phyloP scores from a whole-genome alignment of 2,113 vertebrate genomes.

The Willisornis vidua region DNA sequence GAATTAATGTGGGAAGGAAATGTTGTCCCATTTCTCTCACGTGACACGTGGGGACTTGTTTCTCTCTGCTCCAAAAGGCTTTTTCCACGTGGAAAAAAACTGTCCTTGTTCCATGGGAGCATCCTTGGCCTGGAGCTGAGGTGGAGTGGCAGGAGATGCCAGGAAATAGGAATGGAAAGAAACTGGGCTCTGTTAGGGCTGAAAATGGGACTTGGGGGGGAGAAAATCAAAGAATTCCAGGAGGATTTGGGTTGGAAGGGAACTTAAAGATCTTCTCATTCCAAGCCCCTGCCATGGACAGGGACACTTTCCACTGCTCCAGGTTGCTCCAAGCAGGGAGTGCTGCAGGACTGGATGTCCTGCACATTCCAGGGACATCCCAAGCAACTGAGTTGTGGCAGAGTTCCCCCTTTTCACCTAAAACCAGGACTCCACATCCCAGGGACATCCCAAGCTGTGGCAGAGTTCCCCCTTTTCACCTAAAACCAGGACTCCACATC shows the following conservation, averaged over 20 bases:
- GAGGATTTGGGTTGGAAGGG: neutral
- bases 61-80: neutral
- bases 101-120: neutral
- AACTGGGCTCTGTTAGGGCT: neutral
- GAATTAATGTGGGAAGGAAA: accelerated
- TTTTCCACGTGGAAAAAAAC: neutral
- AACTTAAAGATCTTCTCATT: neutral
- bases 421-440: neutral
- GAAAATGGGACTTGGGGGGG: neutral
- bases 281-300: neutral
- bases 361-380: accelerated
- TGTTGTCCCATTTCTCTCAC: neutral
- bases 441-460: neutral
- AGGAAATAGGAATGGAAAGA: neutral
- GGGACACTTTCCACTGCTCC: neutral
- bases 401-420: neutral
- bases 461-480: neutral
- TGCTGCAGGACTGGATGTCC: neutral
- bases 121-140: neutral
- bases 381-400: neutral
- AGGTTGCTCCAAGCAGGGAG: neutral
- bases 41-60: neutral
- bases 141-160: neutral
- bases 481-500: no score
- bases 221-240: neutral